Percentiles rank a stretch among this genome's conserved stretches.
Evolutionary conservation across 2,888 invertebrate species (phyloP).

Genomic region (Hemaris fuciformis): DNA sequence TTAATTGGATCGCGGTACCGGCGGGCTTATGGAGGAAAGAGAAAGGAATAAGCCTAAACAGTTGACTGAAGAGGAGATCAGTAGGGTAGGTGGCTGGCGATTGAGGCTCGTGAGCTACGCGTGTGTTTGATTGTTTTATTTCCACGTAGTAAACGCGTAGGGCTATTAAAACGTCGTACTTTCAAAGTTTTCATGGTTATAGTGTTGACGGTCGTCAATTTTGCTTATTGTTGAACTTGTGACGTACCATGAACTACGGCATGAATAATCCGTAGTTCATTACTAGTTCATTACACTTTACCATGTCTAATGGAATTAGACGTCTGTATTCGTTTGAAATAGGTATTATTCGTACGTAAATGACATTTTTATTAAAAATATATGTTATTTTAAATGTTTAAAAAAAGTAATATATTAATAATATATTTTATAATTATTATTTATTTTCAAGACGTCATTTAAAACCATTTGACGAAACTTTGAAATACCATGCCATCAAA

Average conservation of each 20-base stretch:
- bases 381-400: no score
- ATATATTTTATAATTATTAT: no score
- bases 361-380: no score
- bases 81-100: constrained; percentile 53
- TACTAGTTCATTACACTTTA: not conserved
- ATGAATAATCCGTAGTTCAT: not conserved
- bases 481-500: no score
- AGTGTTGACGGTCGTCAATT: not conserved
- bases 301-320: not conserved
- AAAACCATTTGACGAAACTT: no score
- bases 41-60: constrained; percentile 54
- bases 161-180: constrained; percentile 4
- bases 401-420: no score
- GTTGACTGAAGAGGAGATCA: constrained; percentile 72
- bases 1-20: constrained; percentile 27
- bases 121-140: not conserved
- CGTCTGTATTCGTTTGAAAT: no score
- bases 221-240: not conserved
- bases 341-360: no score
- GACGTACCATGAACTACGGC: not conserved
- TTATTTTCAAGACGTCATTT: no score
- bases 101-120: not conserved
- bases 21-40: constrained; percentile 48
- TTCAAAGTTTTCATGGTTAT: constrained; percentile 15
- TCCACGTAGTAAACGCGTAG: not conserved